Base-by-base conservation (phyloP, 2,888 invertebrate genomes). In the Phaedon cochleariae region DNA sequence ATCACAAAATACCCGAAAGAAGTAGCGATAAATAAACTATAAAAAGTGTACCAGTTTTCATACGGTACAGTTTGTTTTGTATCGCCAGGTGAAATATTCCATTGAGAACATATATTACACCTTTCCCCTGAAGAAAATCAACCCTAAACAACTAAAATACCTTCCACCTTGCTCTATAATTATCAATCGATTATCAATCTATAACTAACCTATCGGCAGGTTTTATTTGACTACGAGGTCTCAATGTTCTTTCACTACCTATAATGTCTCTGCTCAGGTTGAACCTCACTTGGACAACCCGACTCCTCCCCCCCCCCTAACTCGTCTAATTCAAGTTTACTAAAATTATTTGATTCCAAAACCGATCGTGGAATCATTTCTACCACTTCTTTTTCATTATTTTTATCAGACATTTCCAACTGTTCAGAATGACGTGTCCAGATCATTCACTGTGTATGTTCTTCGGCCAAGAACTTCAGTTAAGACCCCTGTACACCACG, bases 401-500 rank as follows among this genome's bases (percentile, higher is more conserved):
- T 12, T 49, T 10, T 22, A 7, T 26, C 3, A 7, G 4, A 26
- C 5, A 5, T 2, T 51, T 22, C 17, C 26, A 51, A 15, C 9
- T 51, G 51, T 1, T 51, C n/a, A 6, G 22, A n/a, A 21, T 51
- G 51, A 3, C 51, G n/a, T 51, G n/a, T 26, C 51, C 51, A 51
- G 21, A n/a, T 51, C 51, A 51, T 22, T 3, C n/a, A 21, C 26
- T 12, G 15, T 10, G 9, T 49, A 10, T 21, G 22, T 51, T 51
- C 15, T 21, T 22, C 7, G 10, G 4, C 22, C 51, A 10, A 51
- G 26, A 22, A 51, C 51, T 3, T 26, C 15, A 7, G 1, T 7
- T n/a, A 51, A 15, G 6, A 26, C 2, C 1, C 51, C 51, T 15
- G 51, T 15, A 22, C 22, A 22, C 51, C 51, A 51, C 2, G n/a